These are phyloP conservation scores for Machimus atricapillus DNA, from an alignment of 2,888 invertebrate species.

Conservation along the genomic window DNA sequence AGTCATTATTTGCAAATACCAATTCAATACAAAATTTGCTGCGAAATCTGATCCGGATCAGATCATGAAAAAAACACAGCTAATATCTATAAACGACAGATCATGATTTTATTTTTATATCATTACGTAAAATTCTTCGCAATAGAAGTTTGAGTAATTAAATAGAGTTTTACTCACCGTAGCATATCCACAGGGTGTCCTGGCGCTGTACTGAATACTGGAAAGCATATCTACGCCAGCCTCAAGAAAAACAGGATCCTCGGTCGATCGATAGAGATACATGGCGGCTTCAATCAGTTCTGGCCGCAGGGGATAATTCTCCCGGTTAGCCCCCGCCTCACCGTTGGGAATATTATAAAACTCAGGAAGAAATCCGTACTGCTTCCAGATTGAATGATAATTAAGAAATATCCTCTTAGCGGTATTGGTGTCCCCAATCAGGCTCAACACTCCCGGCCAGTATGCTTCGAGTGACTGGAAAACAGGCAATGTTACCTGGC, in stretches of 20 bases:
- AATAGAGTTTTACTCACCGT: slow-evolving; percentile 70
- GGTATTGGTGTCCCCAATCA: slow-evolving; percentile 86
- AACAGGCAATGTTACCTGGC: slow-evolving; percentile 91
- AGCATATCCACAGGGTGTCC: slow-evolving; percentile 96
- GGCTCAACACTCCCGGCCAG: slow-evolving; percentile 94
- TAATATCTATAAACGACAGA: too few species aligned
- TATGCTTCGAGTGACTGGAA: slow-evolving; percentile 98
- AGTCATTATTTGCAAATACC: too few species aligned
- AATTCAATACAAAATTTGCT: too few species aligned
- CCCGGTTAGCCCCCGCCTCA: slow-evolving; percentile 81
- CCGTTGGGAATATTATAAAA: slow-evolving; percentile 94
- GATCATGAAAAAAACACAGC: too few species aligned
- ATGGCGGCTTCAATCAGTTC: slow-evolving; percentile 96
- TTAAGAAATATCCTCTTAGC: slow-evolving; percentile 94
- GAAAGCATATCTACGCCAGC: slow-evolving; percentile 93
- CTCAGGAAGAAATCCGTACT: slow-evolving; percentile 97
- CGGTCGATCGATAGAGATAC: slow-evolving; percentile 93
- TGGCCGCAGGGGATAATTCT: slow-evolving; percentile 93
- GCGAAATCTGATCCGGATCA: too few species aligned
- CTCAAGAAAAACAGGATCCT: slow-evolving; percentile 90
- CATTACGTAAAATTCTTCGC: neutral
- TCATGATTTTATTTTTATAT: too few species aligned
- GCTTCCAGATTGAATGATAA: slow-evolving; percentile 96
- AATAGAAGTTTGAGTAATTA: neutral
- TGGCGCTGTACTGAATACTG: slow-evolving; percentile 91